A percentile compares a stretch with the other conserved stretches of the same genome.
These are phyloP conservation scores for Gobiocypris rarus DNA, from an alignment of 2,113 vertebrate species.

Conservation along the genomic window DNA sequence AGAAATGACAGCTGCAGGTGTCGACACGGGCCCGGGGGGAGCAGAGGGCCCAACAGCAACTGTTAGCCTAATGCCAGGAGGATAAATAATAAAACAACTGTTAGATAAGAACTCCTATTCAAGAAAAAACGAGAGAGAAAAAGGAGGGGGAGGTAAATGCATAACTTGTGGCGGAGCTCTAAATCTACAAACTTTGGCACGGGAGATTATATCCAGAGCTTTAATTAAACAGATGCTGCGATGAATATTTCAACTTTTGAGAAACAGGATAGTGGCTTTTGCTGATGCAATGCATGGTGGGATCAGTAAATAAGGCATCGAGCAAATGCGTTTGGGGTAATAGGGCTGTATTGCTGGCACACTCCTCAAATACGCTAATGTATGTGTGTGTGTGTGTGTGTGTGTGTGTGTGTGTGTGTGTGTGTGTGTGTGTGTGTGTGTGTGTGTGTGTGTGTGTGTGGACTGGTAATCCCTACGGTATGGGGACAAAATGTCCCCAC, in stretches of 20 bases:
- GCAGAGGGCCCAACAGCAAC: constrained; percentile 65
- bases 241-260: constrained; percentile 66
- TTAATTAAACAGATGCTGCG: constrained; percentile 72
- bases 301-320: constrained; percentile 54
- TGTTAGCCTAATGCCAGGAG: constrained; percentile 78
- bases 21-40: constrained; percentile 60
- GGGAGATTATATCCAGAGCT: constrained; percentile 57
- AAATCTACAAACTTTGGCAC: constrained; percentile 64
- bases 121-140: constrained; percentile 34
- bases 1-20: constrained; percentile 78
- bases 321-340: constrained; percentile 56
- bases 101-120: constrained; percentile 66
- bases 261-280: constrained; percentile 57
- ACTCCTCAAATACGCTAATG: constrained; percentile 33
- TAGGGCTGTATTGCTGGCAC: constrained; percentile 45
- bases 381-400: constrained; percentile 5
- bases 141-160: constrained; percentile 38
- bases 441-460: too few species aligned
- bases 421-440: background rate
- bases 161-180: constrained; percentile 59
- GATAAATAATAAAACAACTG: constrained; percentile 77
- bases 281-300: constrained; percentile 65
- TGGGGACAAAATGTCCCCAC: too few species aligned
- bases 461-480: too few species aligned
- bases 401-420: constrained; percentile 5